phyloP scores from a whole-genome alignment of 2,113 vertebrate species.

The Spea multiplicata region DNA sequence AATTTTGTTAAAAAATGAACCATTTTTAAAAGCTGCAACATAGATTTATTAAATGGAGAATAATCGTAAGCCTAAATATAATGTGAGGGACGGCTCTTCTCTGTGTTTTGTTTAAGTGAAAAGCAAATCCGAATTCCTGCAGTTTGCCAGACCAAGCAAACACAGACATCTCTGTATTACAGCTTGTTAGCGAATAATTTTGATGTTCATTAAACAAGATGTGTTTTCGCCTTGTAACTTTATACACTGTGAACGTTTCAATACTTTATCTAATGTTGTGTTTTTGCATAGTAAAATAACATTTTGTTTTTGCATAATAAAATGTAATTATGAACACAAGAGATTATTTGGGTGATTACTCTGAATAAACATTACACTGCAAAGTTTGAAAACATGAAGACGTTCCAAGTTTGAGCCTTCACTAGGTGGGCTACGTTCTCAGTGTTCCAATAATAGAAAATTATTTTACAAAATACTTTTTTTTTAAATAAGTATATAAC shows the following conservation, averaged over 20 bases:
- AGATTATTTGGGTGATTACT: constrained; percentile 43
- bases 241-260: constrained; percentile 42
- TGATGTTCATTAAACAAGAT: constrained; percentile 39
- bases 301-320: constrained; percentile 37
- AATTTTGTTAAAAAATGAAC: no score
- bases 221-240: constrained; percentile 41
- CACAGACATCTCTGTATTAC: constrained; percentile 41
- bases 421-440: constrained; percentile 21
- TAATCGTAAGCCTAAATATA: constrained; percentile 18
- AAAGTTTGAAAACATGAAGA: constrained; percentile 36
- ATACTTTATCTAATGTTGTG: constrained; percentile 17
- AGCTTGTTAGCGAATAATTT: constrained; percentile 46
- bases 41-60: constrained; percentile 13
- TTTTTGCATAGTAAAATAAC: constrained; percentile 34
- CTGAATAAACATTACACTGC: constrained; percentile 44
- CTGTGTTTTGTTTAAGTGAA: constrained; percentile 33
- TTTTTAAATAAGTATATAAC: no score
- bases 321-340: constrained; percentile 31
- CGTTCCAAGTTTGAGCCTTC: constrained; percentile 21
- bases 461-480: not conserved
- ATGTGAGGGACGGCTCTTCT: constrained; percentile 12
- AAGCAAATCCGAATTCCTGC: constrained; percentile 28
- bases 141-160: constrained; percentile 20
- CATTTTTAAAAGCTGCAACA: not conserved
- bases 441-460: constrained; percentile 1